Base-by-base conservation (phyloP, 2,797 vertebrate genomes). In the Acanthiza pusilla region DNA sequence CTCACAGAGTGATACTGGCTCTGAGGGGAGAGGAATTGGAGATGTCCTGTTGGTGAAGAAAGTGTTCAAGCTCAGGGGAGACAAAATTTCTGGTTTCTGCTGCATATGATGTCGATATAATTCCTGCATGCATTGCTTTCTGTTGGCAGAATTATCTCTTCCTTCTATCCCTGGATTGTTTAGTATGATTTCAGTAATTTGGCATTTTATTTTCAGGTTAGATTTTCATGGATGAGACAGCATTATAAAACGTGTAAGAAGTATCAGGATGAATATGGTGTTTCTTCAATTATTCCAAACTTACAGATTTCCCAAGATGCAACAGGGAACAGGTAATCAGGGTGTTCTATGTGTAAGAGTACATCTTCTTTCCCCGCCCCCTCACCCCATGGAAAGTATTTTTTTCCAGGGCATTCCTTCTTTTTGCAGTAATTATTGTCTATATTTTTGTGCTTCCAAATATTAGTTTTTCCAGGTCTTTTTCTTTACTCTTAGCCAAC, bases 171-270 rank as follows among this genome's bases (percentile, higher is more conserved):
- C 43, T 36, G 27, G 63, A 87, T 78, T 93, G 40, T 73, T 73
- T 16, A 74, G 73, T 96, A 91, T 82, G 67, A 81, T 86, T 91
- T 93, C 96, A 97, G 54, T 96, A 84, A 95, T 63, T 88, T 94
- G 94, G 27, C 86, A 89, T 97, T 97, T 97, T 93, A 90, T 97
- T 97, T 97, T 70, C 97, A 98, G 98, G 97, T 98, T 95, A 98
- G 97, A 84, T 97, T 98, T 92, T 98, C 97, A 13, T 97, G 97
- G 91, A 98, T 98, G 98, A 98, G 98, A 95, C 96, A 97, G 92
- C 98, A 98, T 97, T 98, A 98, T 95, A 98, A 98, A 97, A 97
- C 96, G 4, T 98, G 98, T 97, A 97, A 97, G 96, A 97, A 96
- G 94, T 98, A 98, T 97, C 97, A 98, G 96, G 98, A 98, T 96